Base-by-base conservation (phyloP, 2,113 vertebrate species). In the Symphodus melops region DNA sequence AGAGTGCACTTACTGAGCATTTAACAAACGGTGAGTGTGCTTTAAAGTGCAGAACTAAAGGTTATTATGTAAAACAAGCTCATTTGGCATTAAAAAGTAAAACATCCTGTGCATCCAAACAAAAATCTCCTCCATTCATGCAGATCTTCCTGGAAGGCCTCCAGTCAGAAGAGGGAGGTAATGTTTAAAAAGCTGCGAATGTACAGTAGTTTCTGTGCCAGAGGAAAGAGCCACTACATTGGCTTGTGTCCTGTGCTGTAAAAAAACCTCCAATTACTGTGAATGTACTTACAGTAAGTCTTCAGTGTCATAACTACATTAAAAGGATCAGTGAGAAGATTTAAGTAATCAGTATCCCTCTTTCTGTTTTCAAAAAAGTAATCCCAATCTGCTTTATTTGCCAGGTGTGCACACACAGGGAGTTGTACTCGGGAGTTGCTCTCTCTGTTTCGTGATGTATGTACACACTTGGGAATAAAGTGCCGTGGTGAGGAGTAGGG, bases 41-140 rank as follows among this genome's bases (percentile, higher is more conserved):
- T 41, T 74, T 77, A 75, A 20, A 75, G 63, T 52, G 73, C 74
- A 72, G 61, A 71, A 81, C 76, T 55, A 68, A 77, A 82, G 63
- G 72, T 54, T 67, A 70, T 78, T 83, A 81, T 81, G 79, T 79
- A 87, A 81, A 85, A 72, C 60, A 76, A 68, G 55, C 68, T 81
- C 58, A 83, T 83, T 79, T 85, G 48, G 53, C 64, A 64, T 64
- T 68, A 63, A 72, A 76, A 83, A 46, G 10, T 19, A 37, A 69
- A 67, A 68, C 75, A 63, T 67, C 28, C 17, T 39, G 21, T 58
- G 70, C 37, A 83, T 80, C 44, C 57, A 71, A 42, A n/a, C n/a
- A n/a, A 82, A 74, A 79, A 61, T 75, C 39, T 20, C 51, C 28
- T 53, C 17, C 69, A 68, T 77, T 77, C 52, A 13, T 17, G n/a